Percentiles rank a stretch among this genome's conserved stretches.
phyloP scores from a whole-genome alignment of 2,888 invertebrate genomes.

The Xestoiulus laeticollis region DNA sequence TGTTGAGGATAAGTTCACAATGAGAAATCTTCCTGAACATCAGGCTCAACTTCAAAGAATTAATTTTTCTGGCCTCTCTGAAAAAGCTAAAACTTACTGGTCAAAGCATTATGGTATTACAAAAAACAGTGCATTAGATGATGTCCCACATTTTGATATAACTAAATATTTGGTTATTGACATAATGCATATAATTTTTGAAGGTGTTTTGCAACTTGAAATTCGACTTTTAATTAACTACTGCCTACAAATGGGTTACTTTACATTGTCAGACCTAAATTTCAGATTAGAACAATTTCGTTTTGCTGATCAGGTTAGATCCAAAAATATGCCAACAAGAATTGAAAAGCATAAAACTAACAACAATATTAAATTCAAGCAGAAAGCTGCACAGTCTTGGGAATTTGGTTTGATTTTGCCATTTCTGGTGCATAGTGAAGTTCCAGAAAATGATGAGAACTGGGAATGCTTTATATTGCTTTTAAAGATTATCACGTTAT shows the following conservation, averaged over 20 bases:
- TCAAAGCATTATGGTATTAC: conserved; percentile 35
- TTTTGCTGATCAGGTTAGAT: not conserved
- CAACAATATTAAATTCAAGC: not conserved
- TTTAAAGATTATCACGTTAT: not conserved
- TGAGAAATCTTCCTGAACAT: not conserved
- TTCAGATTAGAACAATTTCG: not conserved
- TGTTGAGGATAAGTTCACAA: not conserved
- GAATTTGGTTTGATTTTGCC: not conserved
- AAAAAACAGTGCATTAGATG: not conserved
- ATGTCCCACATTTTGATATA: conserved; percentile 36
- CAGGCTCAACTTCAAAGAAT: not conserved
- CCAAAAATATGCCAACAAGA: not conserved
- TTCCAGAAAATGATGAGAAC: not conserved
- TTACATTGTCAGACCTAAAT: not conserved
- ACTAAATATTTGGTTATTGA: conserved; percentile 12
- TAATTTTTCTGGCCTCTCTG: not conserved
- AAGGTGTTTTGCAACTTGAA: not conserved
- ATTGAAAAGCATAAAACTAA: not conserved
- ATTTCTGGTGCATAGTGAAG: not conserved
- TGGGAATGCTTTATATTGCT: conserved; percentile 41
- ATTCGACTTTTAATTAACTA: not conserved
- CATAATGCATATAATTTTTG: conserved; percentile 38
- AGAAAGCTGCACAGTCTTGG: not conserved
- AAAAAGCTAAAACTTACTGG: conserved; percentile 9
- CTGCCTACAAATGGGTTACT: not conserved